These are phyloP conservation scores for Calameuta filiformis DNA, from an alignment of 2,888 invertebrate genomes.

Conservation along the genomic window DNA sequence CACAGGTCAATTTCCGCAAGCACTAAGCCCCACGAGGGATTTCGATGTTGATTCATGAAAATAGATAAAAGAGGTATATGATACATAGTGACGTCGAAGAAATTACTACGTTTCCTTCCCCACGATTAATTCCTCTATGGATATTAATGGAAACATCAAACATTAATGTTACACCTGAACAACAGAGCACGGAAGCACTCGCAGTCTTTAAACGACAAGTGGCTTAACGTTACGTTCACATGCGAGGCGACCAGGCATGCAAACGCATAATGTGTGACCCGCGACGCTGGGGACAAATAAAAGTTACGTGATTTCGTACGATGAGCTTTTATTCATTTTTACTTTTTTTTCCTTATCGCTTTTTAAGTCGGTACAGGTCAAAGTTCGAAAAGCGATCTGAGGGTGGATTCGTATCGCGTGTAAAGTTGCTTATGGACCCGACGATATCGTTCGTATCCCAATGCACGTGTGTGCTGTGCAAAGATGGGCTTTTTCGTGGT, in stretches of 20 bases:
- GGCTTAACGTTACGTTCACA: background rate
- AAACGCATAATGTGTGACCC: background rate
- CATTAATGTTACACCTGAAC: background rate
- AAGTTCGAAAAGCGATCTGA: background rate
- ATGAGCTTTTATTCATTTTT: background rate
- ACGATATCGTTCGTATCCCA: background rate
- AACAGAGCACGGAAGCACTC: background rate
- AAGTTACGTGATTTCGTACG: background rate
- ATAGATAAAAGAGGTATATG: background rate
- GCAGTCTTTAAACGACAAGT: background rate
- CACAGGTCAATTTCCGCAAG: background rate
- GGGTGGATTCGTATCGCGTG: background rate
- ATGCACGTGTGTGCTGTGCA: background rate
- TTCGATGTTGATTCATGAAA: background rate
- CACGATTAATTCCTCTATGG: background rate
- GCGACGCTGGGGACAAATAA: background rate
- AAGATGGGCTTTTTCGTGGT: background rate
- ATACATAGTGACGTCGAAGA: background rate
- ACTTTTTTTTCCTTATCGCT: background rate
- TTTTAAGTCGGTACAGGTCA: background rate
- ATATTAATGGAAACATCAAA: background rate
- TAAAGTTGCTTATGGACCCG: too few relatives aligned
- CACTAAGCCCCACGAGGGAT: background rate
- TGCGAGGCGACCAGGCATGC: background rate
- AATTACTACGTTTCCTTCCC: background rate